These are phyloP conservation scores for Argyra leucocephala DNA, from an alignment of 2,888 invertebrate genomes.

Conservation along the genomic window DNA sequence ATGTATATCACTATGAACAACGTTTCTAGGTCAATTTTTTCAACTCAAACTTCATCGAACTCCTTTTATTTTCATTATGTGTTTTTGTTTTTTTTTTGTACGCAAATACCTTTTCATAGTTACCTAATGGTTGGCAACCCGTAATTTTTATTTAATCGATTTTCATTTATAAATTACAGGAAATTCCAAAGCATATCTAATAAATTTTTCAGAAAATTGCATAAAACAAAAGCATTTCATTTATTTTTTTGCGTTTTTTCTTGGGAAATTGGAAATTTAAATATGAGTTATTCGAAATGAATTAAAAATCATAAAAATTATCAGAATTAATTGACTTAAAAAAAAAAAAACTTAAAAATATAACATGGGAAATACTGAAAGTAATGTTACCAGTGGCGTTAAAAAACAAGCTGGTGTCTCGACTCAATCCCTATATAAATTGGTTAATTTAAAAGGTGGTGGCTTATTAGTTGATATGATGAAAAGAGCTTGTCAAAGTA, in stretches of 20 bases:
- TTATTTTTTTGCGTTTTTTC: too few species aligned
- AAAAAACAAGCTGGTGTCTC: constrained; percentile 89
- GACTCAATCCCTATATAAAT: constrained; percentile 72
- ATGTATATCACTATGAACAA: too few species aligned
- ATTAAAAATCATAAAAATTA: too few species aligned
- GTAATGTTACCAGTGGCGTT: constrained; percentile 86
- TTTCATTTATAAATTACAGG: not conserved
- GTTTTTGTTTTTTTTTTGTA: not conserved
- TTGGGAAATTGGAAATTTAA: too few species aligned
- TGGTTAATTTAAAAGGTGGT: constrained; percentile 86
- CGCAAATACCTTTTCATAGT: not conserved
- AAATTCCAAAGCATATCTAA: not conserved
- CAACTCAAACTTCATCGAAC: too few species aligned
- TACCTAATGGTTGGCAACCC: not conserved
- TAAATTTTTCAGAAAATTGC: too few species aligned
- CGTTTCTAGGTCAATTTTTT: too few species aligned
- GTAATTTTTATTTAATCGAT: not conserved
- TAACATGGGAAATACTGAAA: constrained; percentile 71
- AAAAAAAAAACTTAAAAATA: not conserved
- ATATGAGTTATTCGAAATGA: not conserved
- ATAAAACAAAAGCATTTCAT: too few species aligned
- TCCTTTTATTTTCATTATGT: too few species aligned
- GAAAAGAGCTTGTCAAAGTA: constrained; percentile 81
- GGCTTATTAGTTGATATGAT: constrained; percentile 89
- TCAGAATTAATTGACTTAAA: too few species aligned